These are phyloP conservation scores for Lysiphlebus fabarum DNA, from an alignment of 1,140 invertebrate genomes.

Conservation along the genomic window DNA sequence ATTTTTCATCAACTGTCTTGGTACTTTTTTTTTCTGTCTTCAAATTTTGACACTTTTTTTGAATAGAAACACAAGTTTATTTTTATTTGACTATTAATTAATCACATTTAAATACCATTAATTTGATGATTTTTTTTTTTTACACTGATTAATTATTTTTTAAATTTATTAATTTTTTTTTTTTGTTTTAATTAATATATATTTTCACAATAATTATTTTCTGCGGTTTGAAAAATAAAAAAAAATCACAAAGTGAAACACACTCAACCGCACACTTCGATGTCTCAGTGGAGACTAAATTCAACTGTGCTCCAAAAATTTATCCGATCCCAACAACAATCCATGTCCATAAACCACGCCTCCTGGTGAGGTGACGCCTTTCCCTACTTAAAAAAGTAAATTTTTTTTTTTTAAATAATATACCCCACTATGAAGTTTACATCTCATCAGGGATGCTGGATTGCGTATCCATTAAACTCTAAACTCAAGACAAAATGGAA, in stretches of 20 bases:
- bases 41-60: too few species aligned
- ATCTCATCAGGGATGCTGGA: background rate
- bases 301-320: background rate
- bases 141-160: background rate
- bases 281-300: slow-evolving; percentile 40
- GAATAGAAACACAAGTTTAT: too few species aligned
- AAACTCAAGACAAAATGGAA: too few species aligned
- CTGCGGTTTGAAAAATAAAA: background rate
- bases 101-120: background rate
- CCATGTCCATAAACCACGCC: slow-evolving; percentile 11
- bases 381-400: slow-evolving; percentile 32
- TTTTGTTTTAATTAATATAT: background rate
- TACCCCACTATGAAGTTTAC: slow-evolving; percentile 5
- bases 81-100: background rate
- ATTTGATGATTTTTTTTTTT: slow-evolving; percentile 4
- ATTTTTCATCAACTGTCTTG: too few species aligned
- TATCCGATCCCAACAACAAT: too few species aligned
- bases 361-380: slow-evolving; percentile 7
- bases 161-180: background rate
- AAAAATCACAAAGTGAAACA: background rate
- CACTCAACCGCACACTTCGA: slow-evolving; percentile 23
- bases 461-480: too few species aligned
- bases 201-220: background rate
- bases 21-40: background rate
- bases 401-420: slow-evolving; percentile 10